Conservation (phyloP, 1,140 invertebrate genomes). For the Camponotus vicinus region DNA sequence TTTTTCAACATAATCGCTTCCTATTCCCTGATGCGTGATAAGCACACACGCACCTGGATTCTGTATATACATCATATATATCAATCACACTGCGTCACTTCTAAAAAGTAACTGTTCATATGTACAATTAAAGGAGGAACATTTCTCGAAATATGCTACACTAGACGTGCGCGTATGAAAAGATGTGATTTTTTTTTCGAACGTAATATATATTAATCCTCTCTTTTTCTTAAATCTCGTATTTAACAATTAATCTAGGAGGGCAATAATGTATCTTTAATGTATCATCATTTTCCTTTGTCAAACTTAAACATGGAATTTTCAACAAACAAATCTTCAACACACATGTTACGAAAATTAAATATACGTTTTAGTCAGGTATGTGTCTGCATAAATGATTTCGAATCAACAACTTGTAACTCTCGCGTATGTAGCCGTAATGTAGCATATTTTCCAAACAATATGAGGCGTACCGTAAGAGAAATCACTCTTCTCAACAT, state of each 20-base stretch:
- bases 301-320: neutral
- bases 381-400: neutral
- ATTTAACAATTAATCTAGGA: neutral
- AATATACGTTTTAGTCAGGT: neutral
- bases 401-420: neutral
- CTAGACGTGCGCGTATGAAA: neutral
- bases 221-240: neutral
- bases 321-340: neutral
- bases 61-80: constrained; percentile 74
- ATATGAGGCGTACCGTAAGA: constrained; percentile 35
- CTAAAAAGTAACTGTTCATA: constrained; percentile 73
- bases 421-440: constrained; percentile 17
- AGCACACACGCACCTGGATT: constrained; percentile 52
- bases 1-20: constrained; percentile 73
- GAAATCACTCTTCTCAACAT: constrained; percentile 36
- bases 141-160: constrained; percentile 69
- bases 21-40: constrained; percentile 55
- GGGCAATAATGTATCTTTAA: neutral
- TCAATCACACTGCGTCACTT: constrained; percentile 67
- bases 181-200: neutral
- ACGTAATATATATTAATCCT: neutral
- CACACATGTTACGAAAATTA: neutral
- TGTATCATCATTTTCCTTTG: neutral
- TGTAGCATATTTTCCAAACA: constrained; percentile 67
- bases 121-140: constrained; percentile 75